Conservation (phyloP, 2,113 vertebrate species). For the Geococcyx californianus region DNA sequence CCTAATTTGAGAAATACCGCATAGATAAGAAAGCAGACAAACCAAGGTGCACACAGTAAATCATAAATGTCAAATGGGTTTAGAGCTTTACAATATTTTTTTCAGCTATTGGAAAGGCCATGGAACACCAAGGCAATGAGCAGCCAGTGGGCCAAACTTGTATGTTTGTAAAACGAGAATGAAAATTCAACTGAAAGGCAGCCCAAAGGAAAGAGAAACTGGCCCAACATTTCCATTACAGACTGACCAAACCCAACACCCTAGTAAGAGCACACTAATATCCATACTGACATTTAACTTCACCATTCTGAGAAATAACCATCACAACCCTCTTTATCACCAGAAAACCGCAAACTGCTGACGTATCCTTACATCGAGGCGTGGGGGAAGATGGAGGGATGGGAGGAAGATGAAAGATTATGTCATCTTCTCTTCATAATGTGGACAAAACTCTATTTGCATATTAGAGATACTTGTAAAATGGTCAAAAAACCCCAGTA, state of each 20-base stretch:
- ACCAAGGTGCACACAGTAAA: neutral
- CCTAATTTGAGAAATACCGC: neutral
- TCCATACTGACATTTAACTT: neutral
- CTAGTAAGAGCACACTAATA: neutral
- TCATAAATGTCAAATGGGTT: neutral
- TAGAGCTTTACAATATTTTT: neutral
- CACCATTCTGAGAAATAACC: neutral
- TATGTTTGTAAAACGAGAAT: neutral
- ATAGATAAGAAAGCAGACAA: conserved; percentile 3
- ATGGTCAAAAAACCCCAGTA: neutral
- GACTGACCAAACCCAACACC: neutral
- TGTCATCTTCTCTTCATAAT: conserved; percentile 23
- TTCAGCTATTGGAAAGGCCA: neutral
- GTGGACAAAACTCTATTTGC: neutral
- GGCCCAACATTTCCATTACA: neutral
- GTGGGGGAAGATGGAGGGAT: neutral
- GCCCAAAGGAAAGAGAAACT: neutral
- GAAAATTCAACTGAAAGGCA: neutral
- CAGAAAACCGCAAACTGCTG: neutral
- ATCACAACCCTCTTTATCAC: neutral
- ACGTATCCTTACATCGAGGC: neutral
- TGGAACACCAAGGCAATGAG: neutral
- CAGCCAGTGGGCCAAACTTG: neutral
- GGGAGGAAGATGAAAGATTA: neutral
- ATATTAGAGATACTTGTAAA: neutral